Percentiles rank a stretch among this genome's conserved stretches.
Evolutionary conservation across 2,113 vertebrate genomes (phyloP).

Genomic region (Gallinago paraguaiae): DNA sequence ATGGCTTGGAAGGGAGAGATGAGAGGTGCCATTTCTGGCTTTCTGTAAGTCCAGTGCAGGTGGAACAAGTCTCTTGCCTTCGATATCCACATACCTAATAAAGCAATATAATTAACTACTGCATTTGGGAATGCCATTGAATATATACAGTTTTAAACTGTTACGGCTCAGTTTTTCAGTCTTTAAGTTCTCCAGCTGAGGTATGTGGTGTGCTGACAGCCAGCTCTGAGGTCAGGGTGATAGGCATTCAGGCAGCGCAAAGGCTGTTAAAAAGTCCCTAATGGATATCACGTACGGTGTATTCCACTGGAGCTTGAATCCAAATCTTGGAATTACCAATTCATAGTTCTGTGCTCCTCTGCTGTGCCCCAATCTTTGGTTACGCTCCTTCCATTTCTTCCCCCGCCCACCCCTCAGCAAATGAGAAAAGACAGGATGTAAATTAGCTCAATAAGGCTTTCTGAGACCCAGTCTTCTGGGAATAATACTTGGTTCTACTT

Average conservation of each 20-base stretch:
- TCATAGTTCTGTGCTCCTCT: not conserved
- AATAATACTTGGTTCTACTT: not conserved
- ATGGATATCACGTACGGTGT: not conserved
- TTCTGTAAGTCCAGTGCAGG: not conserved
- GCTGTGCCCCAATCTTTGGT: not conserved
- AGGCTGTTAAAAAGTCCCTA: not conserved
- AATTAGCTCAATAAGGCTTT: not conserved
- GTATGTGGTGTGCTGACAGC: not conserved
- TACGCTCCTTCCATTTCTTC: not conserved
- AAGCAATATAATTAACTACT: not conserved
- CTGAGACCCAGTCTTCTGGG: not conserved
- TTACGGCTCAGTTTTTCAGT: not conserved
- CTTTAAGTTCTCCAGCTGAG: not conserved
- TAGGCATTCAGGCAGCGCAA: accelerated
- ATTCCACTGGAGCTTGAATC: not conserved
- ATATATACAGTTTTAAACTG: not conserved
- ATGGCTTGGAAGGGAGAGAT: not conserved
- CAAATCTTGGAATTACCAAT: not conserved
- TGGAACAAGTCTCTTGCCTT: not conserved
- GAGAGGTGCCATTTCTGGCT: not conserved
- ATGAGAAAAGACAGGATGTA: not conserved
- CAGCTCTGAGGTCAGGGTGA: not conserved
- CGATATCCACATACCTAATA: not conserved
- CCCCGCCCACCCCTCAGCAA: not conserved
- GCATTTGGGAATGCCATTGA: not conserved